Evolutionary conservation across 1,140 invertebrate species (phyloP), one percentile per base, ranked within the genome.

Genomic region (Trichonephila clavata): DNA sequence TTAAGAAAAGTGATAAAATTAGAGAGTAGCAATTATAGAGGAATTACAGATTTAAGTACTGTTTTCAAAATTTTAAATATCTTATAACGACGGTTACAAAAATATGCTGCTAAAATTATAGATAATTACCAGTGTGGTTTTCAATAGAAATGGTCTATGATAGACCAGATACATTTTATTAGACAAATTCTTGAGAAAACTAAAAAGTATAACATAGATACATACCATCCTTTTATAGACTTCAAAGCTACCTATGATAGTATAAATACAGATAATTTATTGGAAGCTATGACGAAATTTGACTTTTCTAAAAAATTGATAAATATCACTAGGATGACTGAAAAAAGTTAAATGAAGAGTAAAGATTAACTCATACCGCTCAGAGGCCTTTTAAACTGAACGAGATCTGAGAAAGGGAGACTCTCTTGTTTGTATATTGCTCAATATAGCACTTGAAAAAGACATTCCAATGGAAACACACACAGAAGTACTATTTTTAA

Each of bases 401-500:
- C 2, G 21, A 71, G 65, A 4, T 71, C 8, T 4, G 21, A 27
- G 24, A 4, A 2, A 39, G 32, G 13, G 14, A n/a, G 20, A 68
- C 21, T 71, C 65, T 20, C 24, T 71, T 71, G 65, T 20, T 71
- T n/a, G 21, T 71, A 8, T 71, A 21, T n/a, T 18, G 13, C 3
- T 24, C 65, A 71, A 71, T 71, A 71, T 71, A 71, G 21, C 6
- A 21, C 2, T 71, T 71, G 65, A 71, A 71, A 71, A 71, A 60
- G 14, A 71, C 0, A 71, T 71, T 71, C 10, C 24, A 71, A 71
- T 71, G 0, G 0, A 71, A 10, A 71, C 10, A 21, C 0, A n/a
- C n/a, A n/a, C 65, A 71, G 65, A 71, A 7, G 65, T n/a, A 71
- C 14, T 18, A 71, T 71, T 71, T 71, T 71, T 71, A 71, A 39